Evolutionary conservation across 2,113 vertebrate species (phyloP).

Genomic region (Corythornis madagascariensis): DNA sequence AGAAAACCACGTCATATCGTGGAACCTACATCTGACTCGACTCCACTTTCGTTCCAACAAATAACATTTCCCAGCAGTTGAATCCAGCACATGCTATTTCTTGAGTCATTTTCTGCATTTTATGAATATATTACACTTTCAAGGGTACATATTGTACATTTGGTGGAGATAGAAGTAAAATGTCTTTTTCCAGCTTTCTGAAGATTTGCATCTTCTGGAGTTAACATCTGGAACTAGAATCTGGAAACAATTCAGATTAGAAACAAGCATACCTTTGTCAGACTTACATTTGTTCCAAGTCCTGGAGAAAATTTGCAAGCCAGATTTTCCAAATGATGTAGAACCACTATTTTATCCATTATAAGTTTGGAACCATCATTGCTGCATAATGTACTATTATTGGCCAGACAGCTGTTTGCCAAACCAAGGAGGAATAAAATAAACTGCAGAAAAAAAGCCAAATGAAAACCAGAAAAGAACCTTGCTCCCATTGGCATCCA

Average conservation of each 20-base stretch:
- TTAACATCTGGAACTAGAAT: slow-evolving; percentile 63
- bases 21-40: not conserved
- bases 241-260: slow-evolving; percentile 62
- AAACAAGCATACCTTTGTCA: slow-evolving; percentile 77
- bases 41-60: not conserved
- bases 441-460: not conserved
- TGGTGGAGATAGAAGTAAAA: not conserved
- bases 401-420: slow-evolving; percentile 36
- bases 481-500: not conserved
- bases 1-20: not conserved
- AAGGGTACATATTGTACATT: not conserved
- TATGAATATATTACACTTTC: not conserved
- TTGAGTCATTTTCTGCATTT: not conserved
- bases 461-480: not conserved
- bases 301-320: slow-evolving; percentile 11
- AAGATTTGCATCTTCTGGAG: slow-evolving; percentile 7
- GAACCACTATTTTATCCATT: slow-evolving; percentile 59
- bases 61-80: not conserved
- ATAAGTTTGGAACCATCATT: slow-evolving; percentile 22
- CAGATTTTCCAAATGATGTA: slow-evolving; percentile 34
- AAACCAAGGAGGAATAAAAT: slow-evolving; percentile 28
- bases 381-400: slow-evolving; percentile 29
- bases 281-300: slow-evolving; percentile 52
- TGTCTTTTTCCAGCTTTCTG: not conserved
- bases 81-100: not conserved